Base-by-base conservation (phyloP, 2,888 invertebrate species). In the Leucoma salicis region DNA sequence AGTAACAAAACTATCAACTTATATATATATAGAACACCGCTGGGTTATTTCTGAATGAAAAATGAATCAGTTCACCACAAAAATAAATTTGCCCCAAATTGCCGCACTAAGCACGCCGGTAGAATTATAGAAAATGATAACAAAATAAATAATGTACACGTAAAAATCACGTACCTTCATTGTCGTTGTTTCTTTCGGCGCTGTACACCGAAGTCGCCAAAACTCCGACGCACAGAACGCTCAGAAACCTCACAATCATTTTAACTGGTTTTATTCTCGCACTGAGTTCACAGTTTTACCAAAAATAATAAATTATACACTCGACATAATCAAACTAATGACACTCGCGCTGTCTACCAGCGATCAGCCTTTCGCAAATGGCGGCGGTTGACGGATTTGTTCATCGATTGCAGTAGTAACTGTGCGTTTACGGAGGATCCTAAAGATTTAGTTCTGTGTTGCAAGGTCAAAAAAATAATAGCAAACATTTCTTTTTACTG, bases 201-300 rank as follows among this genome's bases (percentile, higher is more conserved):
- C 76, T 77, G 71, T 73, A 80, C 69, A 84, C 84, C 75, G 82
- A 76, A 78, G 83, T 81, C 76, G 75, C 79, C 80, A 88, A 81
- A 80, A 85, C 78, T 78, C 83, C 89, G 71, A 87, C 70, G 79
- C 82, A 89, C 80, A 87, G 66, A 75, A 88, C 69, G 87, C 77
- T 82, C 74, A 84, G 75, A 72, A 81, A 88, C 83, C 90, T 88
- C 88, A 90, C 89, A 87, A 90, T 90, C 90, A 90, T 90, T 82
- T 74, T 88, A 78, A 82, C 74, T 72, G 74, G 71, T 82, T 66
- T 70, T 70, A 75, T 70, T 70, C 63, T 69, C 65, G 65, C 82
- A 84, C 84, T 76, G 65, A 75, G 81, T 86, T 84, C 82, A 88
- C 86, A 82, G 74, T 78, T 81, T 71, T 71, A 72, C 70, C 66